These are phyloP conservation scores for Eulithis testata DNA, from an alignment of 2,888 invertebrate genomes.

Conservation along the genomic window DNA sequence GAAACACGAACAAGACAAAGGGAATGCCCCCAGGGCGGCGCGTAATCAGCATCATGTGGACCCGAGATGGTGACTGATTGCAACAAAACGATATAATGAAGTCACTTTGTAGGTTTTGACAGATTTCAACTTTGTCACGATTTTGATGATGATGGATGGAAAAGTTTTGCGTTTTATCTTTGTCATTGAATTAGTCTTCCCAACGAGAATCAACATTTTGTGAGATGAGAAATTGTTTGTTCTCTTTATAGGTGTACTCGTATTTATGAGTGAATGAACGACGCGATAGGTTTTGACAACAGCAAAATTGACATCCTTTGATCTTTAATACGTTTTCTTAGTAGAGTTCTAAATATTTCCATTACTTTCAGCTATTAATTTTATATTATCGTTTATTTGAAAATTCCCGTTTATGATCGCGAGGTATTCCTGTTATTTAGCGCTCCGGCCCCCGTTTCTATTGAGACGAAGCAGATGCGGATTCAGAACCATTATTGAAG, in stretches of 20 bases:
- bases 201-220: no score
- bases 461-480: constrained; percentile 40
- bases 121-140: neutral
- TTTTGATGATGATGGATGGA: no score
- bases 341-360: constrained; percentile 29
- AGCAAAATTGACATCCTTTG: no score
- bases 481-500: constrained; percentile 2
- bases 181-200: no score
- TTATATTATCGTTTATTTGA: constrained; percentile 55
- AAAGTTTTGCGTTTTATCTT: no score
- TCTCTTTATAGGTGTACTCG: no score
- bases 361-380: constrained; percentile 51
- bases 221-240: no score
- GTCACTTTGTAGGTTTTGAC: constrained; percentile 36
- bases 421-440: constrained; percentile 56
- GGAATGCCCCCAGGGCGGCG: constrained; percentile 39
- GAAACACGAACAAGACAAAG: constrained; percentile 43
- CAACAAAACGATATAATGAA: constrained; percentile 35
- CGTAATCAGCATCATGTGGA: constrained; percentile 41
- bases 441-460: constrained; percentile 48
- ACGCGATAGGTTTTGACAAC: no score
- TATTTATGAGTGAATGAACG: no score
- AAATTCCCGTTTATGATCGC: constrained; percentile 53
- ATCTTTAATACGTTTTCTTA: neutral
- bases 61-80: constrained; percentile 42